phyloP scores from a whole-genome alignment of 2,797 vertebrate species.

The Enteromius fasciolatus region DNA sequence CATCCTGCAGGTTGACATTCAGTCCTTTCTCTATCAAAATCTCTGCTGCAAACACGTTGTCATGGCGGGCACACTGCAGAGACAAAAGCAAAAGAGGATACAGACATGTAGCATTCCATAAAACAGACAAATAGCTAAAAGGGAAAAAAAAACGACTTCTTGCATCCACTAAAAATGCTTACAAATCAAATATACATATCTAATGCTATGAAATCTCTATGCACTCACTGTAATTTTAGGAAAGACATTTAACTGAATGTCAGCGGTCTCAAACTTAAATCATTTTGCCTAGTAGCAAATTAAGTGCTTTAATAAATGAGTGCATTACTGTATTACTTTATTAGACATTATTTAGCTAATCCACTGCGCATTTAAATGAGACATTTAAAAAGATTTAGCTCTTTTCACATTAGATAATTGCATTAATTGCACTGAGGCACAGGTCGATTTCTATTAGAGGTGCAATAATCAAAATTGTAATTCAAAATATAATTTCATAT shows the following conservation, averaged over 20 bases:
- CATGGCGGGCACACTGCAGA: slow-evolving; percentile 90
- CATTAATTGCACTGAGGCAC: not conserved
- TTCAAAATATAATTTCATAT: not conserved
- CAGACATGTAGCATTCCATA: not conserved
- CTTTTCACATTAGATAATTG: slow-evolving; percentile 26
- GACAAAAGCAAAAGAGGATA: slow-evolving; percentile 14
- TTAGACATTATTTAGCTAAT: not conserved
- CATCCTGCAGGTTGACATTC: slow-evolving; percentile 91
- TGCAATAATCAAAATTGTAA: not conserved
- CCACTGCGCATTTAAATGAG: slow-evolving; percentile 7
- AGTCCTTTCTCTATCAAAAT: slow-evolving; percentile 90
- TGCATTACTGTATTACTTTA: not conserved
- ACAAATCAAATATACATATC: not conserved
- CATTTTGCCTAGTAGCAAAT: not conserved
- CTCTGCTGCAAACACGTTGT: slow-evolving; percentile 92
- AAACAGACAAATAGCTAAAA: not conserved
- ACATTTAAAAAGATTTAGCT: slow-evolving; percentile 17
- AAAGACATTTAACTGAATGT: not conserved
- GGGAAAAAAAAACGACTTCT: too few relatives aligned
- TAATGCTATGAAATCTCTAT: not conserved
- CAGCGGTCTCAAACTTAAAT: not conserved
- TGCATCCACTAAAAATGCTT: too few relatives aligned
- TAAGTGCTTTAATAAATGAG: not conserved
- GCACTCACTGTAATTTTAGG: not conserved
- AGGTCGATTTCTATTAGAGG: not conserved